Evolutionary conservation across 2,888 invertebrate genomes (phyloP).

Genomic region (Tiliacea aurago): DNA sequence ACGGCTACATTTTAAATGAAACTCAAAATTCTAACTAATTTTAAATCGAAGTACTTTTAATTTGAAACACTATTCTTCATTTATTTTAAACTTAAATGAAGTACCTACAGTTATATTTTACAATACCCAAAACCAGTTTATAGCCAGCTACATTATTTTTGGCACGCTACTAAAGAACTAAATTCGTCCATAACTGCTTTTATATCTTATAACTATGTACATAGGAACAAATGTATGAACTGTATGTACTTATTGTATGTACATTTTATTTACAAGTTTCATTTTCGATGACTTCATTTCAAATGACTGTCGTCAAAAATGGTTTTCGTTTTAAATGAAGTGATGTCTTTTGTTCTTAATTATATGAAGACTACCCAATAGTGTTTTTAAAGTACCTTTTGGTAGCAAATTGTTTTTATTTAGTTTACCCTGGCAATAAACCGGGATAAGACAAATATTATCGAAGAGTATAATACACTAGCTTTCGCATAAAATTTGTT

Average conservation of each 20-base stretch:
- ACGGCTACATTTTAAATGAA: conserved; percentile 64
- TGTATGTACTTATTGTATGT: conserved; percentile 71
- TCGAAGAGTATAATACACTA: background rate
- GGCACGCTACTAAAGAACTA: conserved; percentile 84
- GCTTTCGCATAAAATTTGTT: conserved; percentile 1
- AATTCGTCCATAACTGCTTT: conserved; percentile 74
- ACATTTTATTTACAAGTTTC: conserved; percentile 67
- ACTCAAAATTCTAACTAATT: conserved; percentile 49
- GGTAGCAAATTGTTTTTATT: conserved; percentile 26
- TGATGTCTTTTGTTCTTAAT: conserved; percentile 54
- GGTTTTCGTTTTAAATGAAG: conserved; percentile 51
- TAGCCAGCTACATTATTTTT: conserved; percentile 82
- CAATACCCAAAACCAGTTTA: conserved; percentile 74
- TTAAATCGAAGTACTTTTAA: conserved; percentile 41
- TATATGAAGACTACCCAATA: conserved; percentile 27
- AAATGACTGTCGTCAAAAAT: conserved; percentile 54
- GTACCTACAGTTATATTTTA: conserved; percentile 51
- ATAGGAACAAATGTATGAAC: conserved; percentile 82
- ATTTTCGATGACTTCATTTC: conserved; percentile 58
- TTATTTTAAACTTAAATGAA: conserved; percentile 52
- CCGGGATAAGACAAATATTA: conserved; percentile 6
- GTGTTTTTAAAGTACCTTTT: conserved; percentile 9
- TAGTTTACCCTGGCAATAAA: conserved; percentile 41
- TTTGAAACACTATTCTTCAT: conserved; percentile 49
- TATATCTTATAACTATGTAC: conserved; percentile 76